phyloP scores from a whole-genome alignment of 1,140 invertebrate genomes.

The honey bee (Apis mellifera) region Amel_HAv3.1 CM009939.2:9743501-9744000 shows the following conservation, averaged over 20 bases:
- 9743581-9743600: background rate
- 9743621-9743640: background rate
- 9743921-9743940: slow-evolving; percentile 24
- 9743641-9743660: slow-evolving; percentile 95
- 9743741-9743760: slow-evolving; percentile 66
- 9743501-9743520: slow-evolving; percentile 98
- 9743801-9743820: slow-evolving; percentile 79
- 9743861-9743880: background rate
- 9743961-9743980: background rate
- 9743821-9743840: slow-evolving; percentile 53
- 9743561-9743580: slow-evolving; percentile 88
- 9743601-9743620: background rate
- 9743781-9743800: slow-evolving; percentile 72
- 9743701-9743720: slow-evolving; percentile 66
- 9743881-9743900: slow-evolving; percentile 18
- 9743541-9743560: slow-evolving; percentile 93
- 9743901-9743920: slow-evolving; percentile 25
- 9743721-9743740: slow-evolving; percentile 60
- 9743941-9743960: background rate
- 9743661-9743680: slow-evolving; percentile 97
- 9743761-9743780: slow-evolving; percentile 62
- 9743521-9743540: slow-evolving; percentile 94
- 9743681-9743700: slow-evolving; percentile 90
- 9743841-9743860: slow-evolving; percentile 18
- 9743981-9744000: background rate